Conservation (phyloP, 2,113 vertebrate genomes). For the Anolis carolinensis region DNA sequence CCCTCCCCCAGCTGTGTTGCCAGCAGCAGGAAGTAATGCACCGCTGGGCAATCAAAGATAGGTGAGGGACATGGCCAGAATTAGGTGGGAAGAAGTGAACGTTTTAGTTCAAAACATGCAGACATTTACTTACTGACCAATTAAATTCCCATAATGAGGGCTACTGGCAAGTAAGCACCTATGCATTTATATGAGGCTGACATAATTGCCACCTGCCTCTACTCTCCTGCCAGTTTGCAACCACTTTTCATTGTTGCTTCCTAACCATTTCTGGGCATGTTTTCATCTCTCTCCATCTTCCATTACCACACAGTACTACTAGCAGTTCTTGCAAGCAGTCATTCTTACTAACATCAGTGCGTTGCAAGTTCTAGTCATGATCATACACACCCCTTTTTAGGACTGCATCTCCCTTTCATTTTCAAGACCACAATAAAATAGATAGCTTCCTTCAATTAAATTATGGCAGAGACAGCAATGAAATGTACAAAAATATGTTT, state of each 20-base stretch:
- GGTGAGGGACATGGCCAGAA: neutral
- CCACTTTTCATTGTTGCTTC: neutral
- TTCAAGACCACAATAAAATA: neutral
- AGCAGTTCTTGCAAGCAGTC: neutral
- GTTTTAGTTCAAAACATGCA: neutral
- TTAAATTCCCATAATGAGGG: neutral
- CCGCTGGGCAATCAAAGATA: too few species aligned
- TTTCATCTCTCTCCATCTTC: neutral
- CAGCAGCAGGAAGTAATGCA: neutral
- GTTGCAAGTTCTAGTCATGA: conserved; percentile 7
- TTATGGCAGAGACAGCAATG: neutral
- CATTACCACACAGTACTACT: neutral
- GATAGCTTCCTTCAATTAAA: neutral
- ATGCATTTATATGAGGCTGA: neutral
- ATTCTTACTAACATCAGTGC: neutral
- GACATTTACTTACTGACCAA: neutral
- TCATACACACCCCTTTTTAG: conserved; percentile 20
- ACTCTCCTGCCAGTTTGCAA: too few species aligned
- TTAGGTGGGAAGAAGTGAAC: neutral
- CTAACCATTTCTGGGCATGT: neutral
- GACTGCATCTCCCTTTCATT: neutral
- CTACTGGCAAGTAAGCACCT: neutral
- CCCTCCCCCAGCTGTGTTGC: neutral
- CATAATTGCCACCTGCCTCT: neutral
- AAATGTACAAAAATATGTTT: conserved; percentile 24